A percentile compares a stretch with the other conserved stretches of the same genome.
Conservation (phyloP, 2,113 vertebrate genomes). For the Tringa solitaria region DNA sequence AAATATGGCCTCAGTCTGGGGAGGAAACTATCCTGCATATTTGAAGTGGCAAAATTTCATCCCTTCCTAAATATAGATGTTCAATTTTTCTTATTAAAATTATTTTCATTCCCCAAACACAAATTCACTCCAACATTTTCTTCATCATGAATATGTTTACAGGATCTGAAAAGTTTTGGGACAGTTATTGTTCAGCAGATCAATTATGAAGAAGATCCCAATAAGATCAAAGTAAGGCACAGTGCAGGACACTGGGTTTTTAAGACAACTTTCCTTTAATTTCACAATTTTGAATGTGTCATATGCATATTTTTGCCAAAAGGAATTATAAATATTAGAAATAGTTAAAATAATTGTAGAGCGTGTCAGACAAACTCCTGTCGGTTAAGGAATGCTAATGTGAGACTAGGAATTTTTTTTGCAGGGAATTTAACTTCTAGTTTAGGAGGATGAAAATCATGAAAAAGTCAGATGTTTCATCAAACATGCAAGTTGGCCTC, state of each 20-base stretch:
- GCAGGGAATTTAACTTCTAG: not conserved
- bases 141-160: not conserved
- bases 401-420: not conserved
- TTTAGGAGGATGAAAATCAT: not conserved
- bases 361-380: not conserved
- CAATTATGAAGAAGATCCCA: not conserved
- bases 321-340: not conserved
- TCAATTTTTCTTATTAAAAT: not conserved
- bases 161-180: not conserved
- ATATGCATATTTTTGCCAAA: not conserved
- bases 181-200: not conserved
- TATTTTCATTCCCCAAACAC: not conserved
- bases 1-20: not conserved
- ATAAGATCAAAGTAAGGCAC: not conserved
- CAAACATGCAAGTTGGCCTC: not conserved
- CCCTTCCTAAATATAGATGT: not conserved
- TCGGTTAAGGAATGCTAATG: not conserved
- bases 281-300: not conserved
- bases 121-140: not conserved
- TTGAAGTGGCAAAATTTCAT: not conserved
- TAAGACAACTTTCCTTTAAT: not conserved
- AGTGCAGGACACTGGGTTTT: not conserved
- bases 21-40: not conserved
- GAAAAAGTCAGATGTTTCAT: not conserved
- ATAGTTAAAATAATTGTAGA: not conserved